phyloP scores from a whole-genome alignment of 2,797 vertebrate genomes.

The Pantherophis vulpinus region DNA sequence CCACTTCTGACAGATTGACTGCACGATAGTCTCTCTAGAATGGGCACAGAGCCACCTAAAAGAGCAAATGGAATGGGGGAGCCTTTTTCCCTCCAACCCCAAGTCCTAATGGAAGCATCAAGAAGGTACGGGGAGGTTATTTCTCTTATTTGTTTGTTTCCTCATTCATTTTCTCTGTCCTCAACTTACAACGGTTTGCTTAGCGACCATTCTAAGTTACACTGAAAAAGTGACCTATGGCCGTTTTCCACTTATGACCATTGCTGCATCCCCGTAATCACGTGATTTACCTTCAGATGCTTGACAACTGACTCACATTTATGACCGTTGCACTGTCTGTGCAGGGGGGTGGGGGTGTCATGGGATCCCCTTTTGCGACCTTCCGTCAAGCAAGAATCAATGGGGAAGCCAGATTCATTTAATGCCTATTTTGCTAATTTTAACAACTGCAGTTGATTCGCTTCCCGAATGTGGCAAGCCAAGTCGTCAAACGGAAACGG shows the following conservation, averaged over 20 bases:
- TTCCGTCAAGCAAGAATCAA: background rate
- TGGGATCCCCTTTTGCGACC: too few species aligned
- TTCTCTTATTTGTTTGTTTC: background rate
- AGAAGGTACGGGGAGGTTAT: background rate
- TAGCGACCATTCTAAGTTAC: background rate
- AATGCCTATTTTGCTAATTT: background rate
- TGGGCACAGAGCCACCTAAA: background rate
- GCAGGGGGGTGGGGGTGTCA: too few species aligned
- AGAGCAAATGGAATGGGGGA: background rate
- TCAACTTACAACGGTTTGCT: background rate
- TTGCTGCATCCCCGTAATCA: background rate
- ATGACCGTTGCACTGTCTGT: too few species aligned
- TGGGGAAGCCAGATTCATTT: background rate
- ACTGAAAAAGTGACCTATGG: background rate
- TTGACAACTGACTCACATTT: too few species aligned
- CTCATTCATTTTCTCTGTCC: background rate
- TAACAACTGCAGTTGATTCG: background rate
- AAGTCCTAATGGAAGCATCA: background rate
- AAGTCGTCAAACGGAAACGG: background rate
- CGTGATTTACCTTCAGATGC: too few species aligned
- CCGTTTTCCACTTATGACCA: background rate
- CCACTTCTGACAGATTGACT: background rate
- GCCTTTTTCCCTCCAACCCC: background rate
- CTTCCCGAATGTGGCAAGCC: background rate
- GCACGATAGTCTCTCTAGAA: background rate